Evolutionary conservation across 2,888 invertebrate genomes (phyloP).

Genomic region (Hylaea fasciaria): DNA sequence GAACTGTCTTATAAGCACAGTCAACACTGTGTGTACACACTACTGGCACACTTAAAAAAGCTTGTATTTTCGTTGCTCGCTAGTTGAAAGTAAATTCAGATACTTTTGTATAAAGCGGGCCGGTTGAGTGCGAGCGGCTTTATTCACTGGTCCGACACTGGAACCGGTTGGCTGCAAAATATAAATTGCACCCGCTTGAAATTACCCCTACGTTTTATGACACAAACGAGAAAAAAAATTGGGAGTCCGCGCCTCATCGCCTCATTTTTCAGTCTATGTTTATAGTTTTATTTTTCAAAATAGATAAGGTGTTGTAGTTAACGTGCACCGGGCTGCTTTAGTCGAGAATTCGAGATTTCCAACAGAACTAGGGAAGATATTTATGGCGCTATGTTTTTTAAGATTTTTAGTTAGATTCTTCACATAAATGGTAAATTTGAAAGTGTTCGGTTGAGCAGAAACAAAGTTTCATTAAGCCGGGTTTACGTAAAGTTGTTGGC

Average conservation of each 20-base stretch:
- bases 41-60: constrained; percentile 25
- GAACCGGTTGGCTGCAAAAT: constrained; percentile 65
- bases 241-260: constrained; percentile 57
- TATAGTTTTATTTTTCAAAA: constrained; percentile 46
- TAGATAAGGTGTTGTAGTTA: constrained; percentile 40
- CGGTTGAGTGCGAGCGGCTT: constrained; percentile 58
- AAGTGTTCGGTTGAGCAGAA: neutral
- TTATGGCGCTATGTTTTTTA: constrained; percentile 22
- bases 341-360: constrained; percentile 14
- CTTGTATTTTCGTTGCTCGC: constrained; percentile 40
- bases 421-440: constrained; percentile 9
- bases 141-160: constrained; percentile 62
- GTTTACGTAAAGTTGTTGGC: neutral
- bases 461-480: neutral
- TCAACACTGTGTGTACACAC: neutral
- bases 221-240: constrained; percentile 67
- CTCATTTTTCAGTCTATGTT: constrained; percentile 51
- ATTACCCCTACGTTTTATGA: constrained; percentile 74
- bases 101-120: constrained; percentile 46
- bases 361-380: constrained; percentile 25
- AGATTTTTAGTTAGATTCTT: constrained; percentile 21
- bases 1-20: neutral
- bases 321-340: constrained; percentile 13
- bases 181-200: constrained; percentile 72
- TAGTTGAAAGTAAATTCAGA: constrained; percentile 51